Evolutionary conservation across 2,797 vertebrate genomes (phyloP), one percentile per base, ranked within the genome.

Genomic region (Myotis daubentonii): DNA sequence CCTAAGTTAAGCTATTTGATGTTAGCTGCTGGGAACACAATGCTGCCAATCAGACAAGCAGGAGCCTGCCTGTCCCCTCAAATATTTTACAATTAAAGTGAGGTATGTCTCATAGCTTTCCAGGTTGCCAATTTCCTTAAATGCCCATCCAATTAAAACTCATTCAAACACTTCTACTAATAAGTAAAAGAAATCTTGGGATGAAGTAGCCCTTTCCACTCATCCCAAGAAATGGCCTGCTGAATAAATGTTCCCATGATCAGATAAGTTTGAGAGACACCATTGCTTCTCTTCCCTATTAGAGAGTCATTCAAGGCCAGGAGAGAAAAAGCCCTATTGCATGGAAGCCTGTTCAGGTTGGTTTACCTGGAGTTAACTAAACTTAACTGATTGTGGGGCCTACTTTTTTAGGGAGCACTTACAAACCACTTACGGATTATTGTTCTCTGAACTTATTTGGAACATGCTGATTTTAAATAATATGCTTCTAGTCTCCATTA

Each of bases 11-110:
- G 96, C 76, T 51, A n/a, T 88, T 65, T 91, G 93, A 74, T 74
- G 91, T 83, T 87, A 65, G 84, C 83, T 90, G 41, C 96, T 81
- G 83, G 71, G 91, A 95, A 75, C 30, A 20, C 68, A 72, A 0
- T 0, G 20, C 53, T 89, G 88, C 87, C 95, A 76, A 53, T 38
- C 74, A 92, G 92, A 80, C 96, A 97, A 94, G 96, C 55, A 60
- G 90, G 91, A 97, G 71, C 96, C 94, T 96, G 96, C 44, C 92
- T 89, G 75, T 49, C 83, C 81, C 90, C 79, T 93, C 85, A 76
- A 12, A 44, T 86, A 87, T 89, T 89, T 86, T 86, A 72, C 62
- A 92, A 44, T 75, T 72, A 74, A 25, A 93, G 65, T 51, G 17
- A 89, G 90, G 75, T 70, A 30, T 78, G 96, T 87, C 82, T 91